These are phyloP conservation scores for Ariopsis seemanni DNA, from an alignment of 2,113 vertebrate species.

Conservation along the genomic window DNA sequence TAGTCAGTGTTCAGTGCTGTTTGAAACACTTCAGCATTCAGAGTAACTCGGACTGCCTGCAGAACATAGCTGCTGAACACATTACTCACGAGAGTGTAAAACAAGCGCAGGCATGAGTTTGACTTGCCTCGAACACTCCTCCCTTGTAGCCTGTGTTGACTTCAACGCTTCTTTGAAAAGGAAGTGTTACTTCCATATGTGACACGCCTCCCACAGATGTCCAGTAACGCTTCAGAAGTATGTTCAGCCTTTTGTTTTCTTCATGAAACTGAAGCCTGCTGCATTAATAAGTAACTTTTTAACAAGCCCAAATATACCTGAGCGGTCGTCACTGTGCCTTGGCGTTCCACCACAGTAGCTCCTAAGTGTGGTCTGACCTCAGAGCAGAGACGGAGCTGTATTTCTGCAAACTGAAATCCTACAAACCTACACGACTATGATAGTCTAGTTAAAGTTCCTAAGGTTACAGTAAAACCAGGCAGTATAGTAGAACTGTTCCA, in stretches of 20 bases:
- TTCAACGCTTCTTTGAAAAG: background rate
- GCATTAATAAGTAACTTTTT: background rate
- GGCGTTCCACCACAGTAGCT: background rate
- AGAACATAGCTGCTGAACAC: background rate
- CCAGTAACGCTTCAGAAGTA: background rate
- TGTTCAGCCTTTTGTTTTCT: background rate
- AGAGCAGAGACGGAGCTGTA: background rate
- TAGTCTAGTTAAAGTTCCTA: background rate
- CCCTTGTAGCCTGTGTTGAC: background rate
- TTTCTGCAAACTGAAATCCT: background rate
- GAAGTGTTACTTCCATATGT: background rate
- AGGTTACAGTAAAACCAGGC: background rate
- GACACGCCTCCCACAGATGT: background rate
- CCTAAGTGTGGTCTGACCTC: background rate
- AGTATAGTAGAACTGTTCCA: background rate
- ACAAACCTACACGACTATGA: background rate
- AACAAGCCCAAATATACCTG: background rate
- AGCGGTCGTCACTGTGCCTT: background rate
- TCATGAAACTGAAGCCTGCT: background rate
- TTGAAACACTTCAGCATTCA: background rate
- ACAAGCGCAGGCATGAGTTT: background rate
- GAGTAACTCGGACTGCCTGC: background rate
- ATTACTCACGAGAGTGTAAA: background rate
- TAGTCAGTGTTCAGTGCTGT: background rate
- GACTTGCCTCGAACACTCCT: background rate